Evolutionary conservation across 2,888 invertebrate genomes (phyloP), one percentile per base, ranked within the genome.

Genomic region (Oscheius sp.): DNA sequence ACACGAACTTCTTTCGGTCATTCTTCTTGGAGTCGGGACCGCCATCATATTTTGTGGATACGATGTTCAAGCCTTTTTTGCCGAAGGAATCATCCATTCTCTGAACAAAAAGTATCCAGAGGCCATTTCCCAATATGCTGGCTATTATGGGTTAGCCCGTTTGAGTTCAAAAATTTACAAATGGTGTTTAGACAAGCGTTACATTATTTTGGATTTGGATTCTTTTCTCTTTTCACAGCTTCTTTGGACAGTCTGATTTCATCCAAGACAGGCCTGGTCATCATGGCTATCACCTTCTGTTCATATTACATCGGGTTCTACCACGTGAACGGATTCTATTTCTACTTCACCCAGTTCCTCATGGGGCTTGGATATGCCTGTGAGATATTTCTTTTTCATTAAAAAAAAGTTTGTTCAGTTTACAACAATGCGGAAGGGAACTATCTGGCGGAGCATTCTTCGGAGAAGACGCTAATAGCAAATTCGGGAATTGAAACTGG

Each of bases 381-480:
- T 79, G 48, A 60, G 37, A 10, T 58, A 7, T 9, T 59, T 9
- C 21, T 21, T 21, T 21, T 21, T 21, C 32, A 10, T 32, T 29
- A 29, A 11, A 58, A 35, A 33, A 21, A 21, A 21, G 21, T 21
- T 21, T 21, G 73, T 79, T 50, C 68, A 80, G 80, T 78, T 35
- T 78, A 75, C 62, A 80, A 80, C 70, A 76, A 74, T 60, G 80
- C 78, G 10, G 80, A 80, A 50, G 80, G 80, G 53, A 59, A 65
- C 48, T 80, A 78, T n/a, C 63, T 80, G 51, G 76, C 80, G 9
- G 80, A 80, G 32, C 80, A 80, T 62, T 78, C 78, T 3, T 78
- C 80, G 1, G 75, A 75, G 32, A 70, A 76, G 13, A 80, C 80
- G 13, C 75, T 80, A 33, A 71, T 78, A 58, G 73, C 76, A 1